A percentile compares a stretch with the other conserved stretches of the same genome.
phyloP scores from a whole-genome alignment of 64 coral and sea anemone species.

The Porites lutea region DNA sequence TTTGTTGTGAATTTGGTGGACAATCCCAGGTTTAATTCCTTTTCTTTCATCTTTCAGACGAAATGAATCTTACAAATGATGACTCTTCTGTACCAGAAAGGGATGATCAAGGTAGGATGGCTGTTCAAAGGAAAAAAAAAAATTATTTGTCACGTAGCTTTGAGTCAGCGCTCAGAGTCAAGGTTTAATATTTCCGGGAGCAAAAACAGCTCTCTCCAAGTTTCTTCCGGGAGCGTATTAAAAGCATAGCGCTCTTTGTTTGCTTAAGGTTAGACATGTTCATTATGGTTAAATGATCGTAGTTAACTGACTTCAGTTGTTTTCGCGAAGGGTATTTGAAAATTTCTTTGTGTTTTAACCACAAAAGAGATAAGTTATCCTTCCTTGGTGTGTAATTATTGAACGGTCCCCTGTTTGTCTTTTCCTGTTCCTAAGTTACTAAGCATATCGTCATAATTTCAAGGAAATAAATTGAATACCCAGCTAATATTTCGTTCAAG shows the following conservation, averaged over 20 bases:
- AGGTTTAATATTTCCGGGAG: slow-evolving; percentile 58
- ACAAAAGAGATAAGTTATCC: slow-evolving; percentile 19
- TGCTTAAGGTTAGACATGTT: slow-evolving; percentile 19
- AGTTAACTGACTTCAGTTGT: slow-evolving; percentile 50
- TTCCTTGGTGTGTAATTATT: slow-evolving; percentile 17
- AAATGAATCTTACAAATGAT: neutral
- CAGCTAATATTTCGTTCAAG: neutral
- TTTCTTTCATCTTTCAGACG: slow-evolving; percentile 2
- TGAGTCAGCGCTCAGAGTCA: neutral
- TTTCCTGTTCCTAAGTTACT: neutral
- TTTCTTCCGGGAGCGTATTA: slow-evolving; percentile 53
- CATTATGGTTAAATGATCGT: slow-evolving; percentile 37
- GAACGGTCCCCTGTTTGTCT: neutral
- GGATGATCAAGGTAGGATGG: neutral
- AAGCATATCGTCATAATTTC: neutral
- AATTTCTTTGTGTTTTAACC: slow-evolving; percentile 53
- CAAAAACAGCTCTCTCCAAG: slow-evolving; percentile 62
- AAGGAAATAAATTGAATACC: neutral
- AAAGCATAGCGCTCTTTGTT: slow-evolving; percentile 39
- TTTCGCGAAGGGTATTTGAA: slow-evolving; percentile 25
- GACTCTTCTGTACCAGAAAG: neutral
- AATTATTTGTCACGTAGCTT: slow-evolving; percentile 10
- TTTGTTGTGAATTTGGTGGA: neutral
- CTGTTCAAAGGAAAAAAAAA: neutral
- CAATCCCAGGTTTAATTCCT: neutral